These are phyloP conservation scores for Zapornia atra DNA, from an alignment of 2,113 vertebrate genomes.

Conservation along the genomic window DNA sequence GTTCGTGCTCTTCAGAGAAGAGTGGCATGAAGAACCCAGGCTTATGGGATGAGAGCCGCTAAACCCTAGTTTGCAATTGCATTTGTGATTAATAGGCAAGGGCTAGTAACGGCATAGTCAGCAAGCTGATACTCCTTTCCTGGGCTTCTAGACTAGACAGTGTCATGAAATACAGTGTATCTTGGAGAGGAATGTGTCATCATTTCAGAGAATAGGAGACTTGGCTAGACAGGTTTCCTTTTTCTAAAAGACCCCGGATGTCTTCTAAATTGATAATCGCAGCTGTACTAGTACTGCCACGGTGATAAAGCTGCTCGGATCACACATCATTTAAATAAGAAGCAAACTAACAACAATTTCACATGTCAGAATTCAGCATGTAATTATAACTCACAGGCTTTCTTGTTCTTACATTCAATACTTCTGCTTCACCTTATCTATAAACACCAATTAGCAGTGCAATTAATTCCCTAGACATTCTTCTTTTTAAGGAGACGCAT, in stretches of 20 bases:
- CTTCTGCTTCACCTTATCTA: conserved; percentile 49
- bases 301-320: conserved; percentile 26
- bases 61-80: background rate
- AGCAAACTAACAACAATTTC: conserved; percentile 29
- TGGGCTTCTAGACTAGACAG: background rate
- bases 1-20: background rate
- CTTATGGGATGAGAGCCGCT: background rate
- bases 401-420: conserved; percentile 68
- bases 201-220: background rate
- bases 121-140: background rate
- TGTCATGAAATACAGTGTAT: background rate
- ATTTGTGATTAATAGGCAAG: background rate
- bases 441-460: conserved; percentile 51
- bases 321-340: conserved; percentile 18
- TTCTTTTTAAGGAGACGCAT: conserved; percentile 46
- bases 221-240: conserved; percentile 1
- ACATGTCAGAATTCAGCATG: conserved; percentile 20
- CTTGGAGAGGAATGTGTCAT: background rate
- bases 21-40: background rate
- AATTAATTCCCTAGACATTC: conserved; percentile 63
- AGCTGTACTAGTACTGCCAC: background rate
- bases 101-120: background rate
- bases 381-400: conserved; percentile 35
- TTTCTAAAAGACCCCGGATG: background rate
- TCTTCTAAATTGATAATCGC: background rate